Percentiles rank a stretch among this genome's conserved stretches.
Evolutionary conservation across 2,797 vertebrate species (phyloP).

Genomic region (Melanotaenia boesemani): DNA sequence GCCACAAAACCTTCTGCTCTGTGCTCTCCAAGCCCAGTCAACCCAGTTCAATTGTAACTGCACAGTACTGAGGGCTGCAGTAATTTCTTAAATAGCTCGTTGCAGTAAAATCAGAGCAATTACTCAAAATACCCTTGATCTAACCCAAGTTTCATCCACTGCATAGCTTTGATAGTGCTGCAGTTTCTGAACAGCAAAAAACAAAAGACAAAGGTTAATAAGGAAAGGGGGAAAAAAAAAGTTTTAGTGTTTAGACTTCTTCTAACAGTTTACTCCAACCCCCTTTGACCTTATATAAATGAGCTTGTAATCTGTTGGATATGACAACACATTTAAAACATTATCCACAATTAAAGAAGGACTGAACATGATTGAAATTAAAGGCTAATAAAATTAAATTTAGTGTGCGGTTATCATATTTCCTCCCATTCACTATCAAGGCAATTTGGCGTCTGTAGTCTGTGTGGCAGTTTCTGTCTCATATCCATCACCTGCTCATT

Average conservation of each 20-base stretch:
- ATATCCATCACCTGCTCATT: conserved; percentile 69
- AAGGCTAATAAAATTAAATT: conserved; percentile 60
- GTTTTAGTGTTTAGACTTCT: not conserved
- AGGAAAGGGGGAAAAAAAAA: not conserved
- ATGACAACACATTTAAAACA: conserved; percentile 25
- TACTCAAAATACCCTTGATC: conserved; percentile 54
- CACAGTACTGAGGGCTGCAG: conserved; percentile 26
- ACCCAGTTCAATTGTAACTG: conserved; percentile 50
- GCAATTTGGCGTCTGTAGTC: conserved; percentile 64
- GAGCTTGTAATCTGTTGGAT: conserved; percentile 16
- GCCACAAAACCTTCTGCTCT: conserved; percentile 33
- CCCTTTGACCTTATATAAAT: conserved; percentile 22
- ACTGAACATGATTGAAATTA: conserved; percentile 50
- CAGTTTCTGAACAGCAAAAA: conserved; percentile 15
- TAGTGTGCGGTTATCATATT: conserved; percentile 51
- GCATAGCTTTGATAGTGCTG: conserved; percentile 24
- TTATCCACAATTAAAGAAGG: conserved; percentile 23
- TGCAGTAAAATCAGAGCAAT: conserved; percentile 62
- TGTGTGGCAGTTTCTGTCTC: conserved; percentile 58
- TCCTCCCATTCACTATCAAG: conserved; percentile 55
- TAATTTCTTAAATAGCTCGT: conserved; percentile 55
- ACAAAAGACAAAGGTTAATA: conserved; percentile 4
- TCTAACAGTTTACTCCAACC: conserved; percentile 1
- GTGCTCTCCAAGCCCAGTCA: conserved; percentile 45
- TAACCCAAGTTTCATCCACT: conserved; percentile 33